Conservation (phyloP, 2,113 vertebrate genomes). For the Cinclus cinclus region DNA sequence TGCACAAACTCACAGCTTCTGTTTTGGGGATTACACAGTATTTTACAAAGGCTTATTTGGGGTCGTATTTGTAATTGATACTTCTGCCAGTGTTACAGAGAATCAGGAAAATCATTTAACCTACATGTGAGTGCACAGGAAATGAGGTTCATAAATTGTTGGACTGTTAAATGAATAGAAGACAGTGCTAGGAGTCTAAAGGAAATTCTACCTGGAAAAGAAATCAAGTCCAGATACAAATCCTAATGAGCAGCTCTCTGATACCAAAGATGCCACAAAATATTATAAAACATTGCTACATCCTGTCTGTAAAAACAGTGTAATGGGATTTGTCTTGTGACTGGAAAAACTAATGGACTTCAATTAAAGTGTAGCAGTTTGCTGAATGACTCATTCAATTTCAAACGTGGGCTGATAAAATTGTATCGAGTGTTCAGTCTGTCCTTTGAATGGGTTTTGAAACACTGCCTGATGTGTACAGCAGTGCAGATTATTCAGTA, state of each 20-base stretch:
- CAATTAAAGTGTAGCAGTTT: not conserved
- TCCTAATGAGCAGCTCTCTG: not conserved
- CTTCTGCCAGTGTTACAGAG: not conserved
- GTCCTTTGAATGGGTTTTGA: not conserved
- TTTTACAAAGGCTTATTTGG: not conserved
- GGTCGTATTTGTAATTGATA: not conserved
- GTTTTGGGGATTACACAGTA: not conserved
- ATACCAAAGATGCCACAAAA: not conserved
- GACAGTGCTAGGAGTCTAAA: not conserved
- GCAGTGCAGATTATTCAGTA: not conserved
- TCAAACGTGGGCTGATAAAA: not conserved
- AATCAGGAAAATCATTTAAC: not conserved
- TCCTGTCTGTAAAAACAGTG: not conserved
- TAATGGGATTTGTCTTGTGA: slow-evolving; percentile 3
- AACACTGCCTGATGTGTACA: not conserved
- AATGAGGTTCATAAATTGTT: not conserved
- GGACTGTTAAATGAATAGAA: not conserved
- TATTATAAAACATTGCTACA: not conserved
- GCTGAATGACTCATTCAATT: not conserved
- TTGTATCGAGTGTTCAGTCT: not conserved
- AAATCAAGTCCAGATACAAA: slow-evolving; percentile 19
- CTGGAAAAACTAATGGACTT: not conserved
- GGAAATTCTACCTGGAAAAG: slow-evolving; percentile 40
- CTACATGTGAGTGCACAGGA: not conserved
- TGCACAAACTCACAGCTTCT: not conserved